Conservation (phyloP, 1,140 invertebrate genomes). For the Platyura marginata region DNA sequence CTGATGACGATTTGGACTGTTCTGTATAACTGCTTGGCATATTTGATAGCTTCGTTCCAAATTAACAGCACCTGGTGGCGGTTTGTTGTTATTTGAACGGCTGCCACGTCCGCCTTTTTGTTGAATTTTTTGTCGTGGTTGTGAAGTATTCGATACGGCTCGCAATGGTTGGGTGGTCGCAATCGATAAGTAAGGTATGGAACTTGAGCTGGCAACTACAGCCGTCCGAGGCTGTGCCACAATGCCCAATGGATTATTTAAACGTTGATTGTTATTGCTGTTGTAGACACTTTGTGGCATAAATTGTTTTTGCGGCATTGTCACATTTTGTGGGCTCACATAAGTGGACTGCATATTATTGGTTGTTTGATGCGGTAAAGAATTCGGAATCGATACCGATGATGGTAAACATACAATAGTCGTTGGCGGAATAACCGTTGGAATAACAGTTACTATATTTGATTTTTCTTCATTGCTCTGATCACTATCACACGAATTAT, state of each 20-base stretch:
- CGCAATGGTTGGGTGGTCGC: slow-evolving; percentile 26
- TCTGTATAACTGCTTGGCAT: slow-evolving; percentile 86
- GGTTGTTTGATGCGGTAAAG: neutral
- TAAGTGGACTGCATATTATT: neutral
- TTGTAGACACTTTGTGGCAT: slow-evolving; percentile 4
- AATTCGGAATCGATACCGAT: slow-evolving; percentile 10
- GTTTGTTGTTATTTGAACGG: slow-evolving; percentile 39
- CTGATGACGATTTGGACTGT: slow-evolving; percentile 73
- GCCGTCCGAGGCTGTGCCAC: slow-evolving; percentile 9
- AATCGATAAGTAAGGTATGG: slow-evolving; percentile 30
- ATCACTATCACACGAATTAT: slow-evolving; percentile 18
- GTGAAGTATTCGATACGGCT: slow-evolving; percentile 26
- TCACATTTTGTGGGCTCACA: neutral
- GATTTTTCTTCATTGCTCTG: slow-evolving; percentile 21
- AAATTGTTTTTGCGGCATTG: slow-evolving; percentile 11
- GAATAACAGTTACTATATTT: slow-evolving; percentile 9
- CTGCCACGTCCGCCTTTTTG: slow-evolving; percentile 14
- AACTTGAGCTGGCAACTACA: slow-evolving; percentile 24
- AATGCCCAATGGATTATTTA: neutral
- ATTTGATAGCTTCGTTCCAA: slow-evolving; percentile 89
- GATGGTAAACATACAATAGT: slow-evolving; percentile 30
- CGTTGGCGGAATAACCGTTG: slow-evolving; percentile 29
- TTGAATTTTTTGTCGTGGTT: neutral
- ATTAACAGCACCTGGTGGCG: slow-evolving; percentile 75
- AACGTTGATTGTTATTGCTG: slow-evolving; percentile 5